Evolutionary conservation across 2,888 invertebrate species (phyloP), one percentile per base, ranked within the genome.

Genomic region (Stictocephala bisonia): DNA sequence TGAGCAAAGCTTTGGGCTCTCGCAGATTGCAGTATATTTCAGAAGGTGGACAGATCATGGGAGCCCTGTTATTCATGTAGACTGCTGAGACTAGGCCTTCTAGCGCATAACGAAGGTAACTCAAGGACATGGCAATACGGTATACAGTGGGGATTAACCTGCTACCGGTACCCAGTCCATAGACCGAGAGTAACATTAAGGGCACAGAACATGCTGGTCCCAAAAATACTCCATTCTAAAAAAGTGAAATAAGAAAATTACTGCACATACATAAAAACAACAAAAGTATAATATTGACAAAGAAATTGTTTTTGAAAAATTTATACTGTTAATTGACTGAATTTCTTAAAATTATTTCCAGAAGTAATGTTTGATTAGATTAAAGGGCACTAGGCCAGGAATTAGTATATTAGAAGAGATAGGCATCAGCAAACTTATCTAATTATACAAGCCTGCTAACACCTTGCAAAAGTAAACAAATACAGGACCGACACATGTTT

Each of bases 21-120:
- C 77, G 76, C 74, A 83, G 83, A 18, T 84, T 83, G 75, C 85
- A 85, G 78, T 83, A 85, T 6, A 89, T 89, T 80, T 91, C 90
- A 41, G 90, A 90, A 0, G 67, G 53, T 1, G 80, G 80, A 84
- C 97, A 97, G 78, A 91, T 88, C 71, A 98, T 85, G 80, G 93
- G 91, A 76, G 90, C 91, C 67, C 97, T 88, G 78, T 92, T 90
- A 83, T 91, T 90, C 20, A 96, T 96, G 83, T 97, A 97, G n/a
- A 97, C 92, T 2, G 95, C 90, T 51, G 95, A 89, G 89, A 97
- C 92, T 58, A 93, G 71, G 1, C 96, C 97, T 85, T 97, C 97
- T 84, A 97, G 96, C 31, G 95, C 94, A 82, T 96, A 97, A 72
- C 93, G 89, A 67, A 96, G 91, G 84, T 96, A 97, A 79, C 96